These are phyloP conservation scores for Jacana jacana DNA, from an alignment of 2,113 vertebrate species.

Conservation along the genomic window DNA sequence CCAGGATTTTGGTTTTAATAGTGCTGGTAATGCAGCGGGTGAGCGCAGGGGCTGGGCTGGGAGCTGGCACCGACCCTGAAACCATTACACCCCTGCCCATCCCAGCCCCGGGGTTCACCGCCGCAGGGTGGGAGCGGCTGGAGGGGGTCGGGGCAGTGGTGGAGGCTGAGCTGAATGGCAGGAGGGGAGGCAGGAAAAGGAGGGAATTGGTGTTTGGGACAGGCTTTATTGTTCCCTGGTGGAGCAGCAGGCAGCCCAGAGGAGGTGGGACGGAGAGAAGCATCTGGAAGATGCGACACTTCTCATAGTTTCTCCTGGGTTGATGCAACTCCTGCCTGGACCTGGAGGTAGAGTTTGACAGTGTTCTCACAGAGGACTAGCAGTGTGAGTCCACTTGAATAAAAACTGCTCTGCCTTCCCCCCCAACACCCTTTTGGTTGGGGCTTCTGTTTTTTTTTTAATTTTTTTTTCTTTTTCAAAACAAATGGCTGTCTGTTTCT, in stretches of 20 bases:
- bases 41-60: not conserved
- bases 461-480: not conserved
- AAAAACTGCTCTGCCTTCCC: not conserved
- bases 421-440: not conserved
- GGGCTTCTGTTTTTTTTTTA: too few relatives aligned
- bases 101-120: not conserved
- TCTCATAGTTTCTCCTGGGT: not conserved
- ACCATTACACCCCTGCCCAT: not conserved
- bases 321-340: not conserved
- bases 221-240: not conserved
- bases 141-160: not conserved
- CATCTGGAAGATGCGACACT: not conserved
- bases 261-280: not conserved
- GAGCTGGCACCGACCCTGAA: not conserved
- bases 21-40: not conserved
- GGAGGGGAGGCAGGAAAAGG: not conserved
- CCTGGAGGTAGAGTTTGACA: not conserved
- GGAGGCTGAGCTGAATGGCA: fast-evolving
- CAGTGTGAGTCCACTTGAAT: too few relatives aligned
- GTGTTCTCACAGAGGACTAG: too few relatives aligned
- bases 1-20: not conserved
- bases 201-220: not conserved
- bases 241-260: not conserved
- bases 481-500: slow-evolving; percentile 7
- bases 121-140: not conserved